A percentile compares a stretch with the other conserved stretches of the same genome.
Evolutionary conservation across 2,113 vertebrate species (phyloP).

Genomic region (Crotophaga sulcirostris): DNA sequence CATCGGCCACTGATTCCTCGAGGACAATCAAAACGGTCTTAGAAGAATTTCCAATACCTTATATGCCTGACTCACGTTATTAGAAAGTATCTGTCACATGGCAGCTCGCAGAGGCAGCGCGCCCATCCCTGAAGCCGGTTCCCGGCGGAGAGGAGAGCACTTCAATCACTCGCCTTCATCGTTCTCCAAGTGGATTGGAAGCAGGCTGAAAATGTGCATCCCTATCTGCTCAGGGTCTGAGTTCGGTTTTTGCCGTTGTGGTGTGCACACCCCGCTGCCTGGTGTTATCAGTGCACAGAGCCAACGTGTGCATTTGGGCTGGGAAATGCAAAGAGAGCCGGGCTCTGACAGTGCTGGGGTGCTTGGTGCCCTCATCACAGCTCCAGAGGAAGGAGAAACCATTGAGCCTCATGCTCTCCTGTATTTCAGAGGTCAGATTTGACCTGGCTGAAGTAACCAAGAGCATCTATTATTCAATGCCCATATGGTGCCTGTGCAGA

Average conservation of each 20-base stretch:
- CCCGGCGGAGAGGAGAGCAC: background rate
- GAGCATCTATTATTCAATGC: background rate
- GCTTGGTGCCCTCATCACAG: too few species aligned
- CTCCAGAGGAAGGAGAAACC: too few species aligned
- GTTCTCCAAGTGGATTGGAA: background rate
- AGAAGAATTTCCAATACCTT: background rate
- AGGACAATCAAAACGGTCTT: background rate
- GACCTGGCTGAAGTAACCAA: background rate
- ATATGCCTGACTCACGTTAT: background rate
- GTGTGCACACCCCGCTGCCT: too few species aligned
- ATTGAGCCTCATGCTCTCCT: too few species aligned
- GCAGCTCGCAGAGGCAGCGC: background rate
- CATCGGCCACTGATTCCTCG: constrained; percentile 5
- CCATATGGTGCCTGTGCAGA: background rate
- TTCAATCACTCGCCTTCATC: background rate
- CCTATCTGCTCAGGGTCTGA: background rate
- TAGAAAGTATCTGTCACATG: background rate
- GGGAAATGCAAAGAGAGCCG: too few species aligned
- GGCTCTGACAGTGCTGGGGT: too few species aligned
- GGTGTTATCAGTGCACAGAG: too few species aligned
- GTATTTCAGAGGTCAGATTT: background rate
- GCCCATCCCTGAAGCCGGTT: background rate
- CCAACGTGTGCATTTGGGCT: too few species aligned
- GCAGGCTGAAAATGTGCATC: background rate
- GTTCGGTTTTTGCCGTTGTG: accelerated